Percentiles rank a stretch among this genome's conserved stretches.
These are phyloP conservation scores for Pachycephus smyrnensis DNA, from an alignment of 2,888 invertebrate genomes.

Conservation along the genomic window DNA sequence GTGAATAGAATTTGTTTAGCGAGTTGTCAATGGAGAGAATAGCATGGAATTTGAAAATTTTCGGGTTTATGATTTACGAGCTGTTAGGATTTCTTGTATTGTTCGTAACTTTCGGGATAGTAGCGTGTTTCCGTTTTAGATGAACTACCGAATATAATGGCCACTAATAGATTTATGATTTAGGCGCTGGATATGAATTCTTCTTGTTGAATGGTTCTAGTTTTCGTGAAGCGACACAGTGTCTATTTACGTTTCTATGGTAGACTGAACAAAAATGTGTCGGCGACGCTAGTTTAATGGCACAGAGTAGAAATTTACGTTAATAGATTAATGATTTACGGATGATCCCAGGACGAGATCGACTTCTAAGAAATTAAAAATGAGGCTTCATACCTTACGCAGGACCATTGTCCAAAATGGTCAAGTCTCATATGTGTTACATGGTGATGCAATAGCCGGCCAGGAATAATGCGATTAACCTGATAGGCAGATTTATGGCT, in stretches of 20 bases:
- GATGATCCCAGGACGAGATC: background rate
- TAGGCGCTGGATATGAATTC: background rate
- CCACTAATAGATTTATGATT: background rate
- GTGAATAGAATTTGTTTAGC: background rate
- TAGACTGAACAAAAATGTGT: background rate
- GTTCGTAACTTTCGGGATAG: background rate
- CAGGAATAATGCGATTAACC: slow-evolving; percentile 55
- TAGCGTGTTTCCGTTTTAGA: background rate
- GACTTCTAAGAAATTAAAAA: background rate
- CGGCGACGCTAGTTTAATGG: background rate
- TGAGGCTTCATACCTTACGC: background rate
- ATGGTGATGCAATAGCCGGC: background rate
- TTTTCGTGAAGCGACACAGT: background rate
- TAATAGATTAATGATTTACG: background rate
- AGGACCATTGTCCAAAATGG: background rate
- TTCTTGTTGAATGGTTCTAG: background rate
- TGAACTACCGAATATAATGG: background rate
- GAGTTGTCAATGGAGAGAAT: background rate
- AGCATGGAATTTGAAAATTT: background rate
- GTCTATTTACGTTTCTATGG: background rate
- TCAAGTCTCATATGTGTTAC: background rate
- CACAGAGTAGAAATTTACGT: background rate
- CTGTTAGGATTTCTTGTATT: background rate
- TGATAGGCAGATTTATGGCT: slow-evolving; percentile 53
- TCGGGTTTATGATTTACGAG: background rate